Evolutionary conservation across 2,888 invertebrate species (phyloP), one percentile per base, ranked within the genome.

Genomic region (Rosalia funebris): DNA sequence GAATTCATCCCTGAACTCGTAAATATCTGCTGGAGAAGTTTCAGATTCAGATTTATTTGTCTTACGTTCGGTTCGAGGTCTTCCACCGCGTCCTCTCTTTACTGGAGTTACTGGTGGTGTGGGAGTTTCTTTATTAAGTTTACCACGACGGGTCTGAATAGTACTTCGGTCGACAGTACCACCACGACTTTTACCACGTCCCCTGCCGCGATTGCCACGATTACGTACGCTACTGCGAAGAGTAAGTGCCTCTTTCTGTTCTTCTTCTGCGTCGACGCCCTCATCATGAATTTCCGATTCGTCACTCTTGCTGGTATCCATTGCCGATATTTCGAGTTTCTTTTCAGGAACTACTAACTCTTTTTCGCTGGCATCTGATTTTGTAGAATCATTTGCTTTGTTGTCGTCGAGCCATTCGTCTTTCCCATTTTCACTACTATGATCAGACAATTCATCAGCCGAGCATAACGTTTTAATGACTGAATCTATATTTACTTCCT

Each of bases 1-100:
- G 2, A 93, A 92, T 78, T 95, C 95, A 76, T 95, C 95, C 69
- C 92, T 90, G 77, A 96, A 96, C 78, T 95, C 95, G 77, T 95
- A 96, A 1, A 96, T 87, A 75, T 95, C 95, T 7, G 91, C 88
- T 5, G 74, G 63, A 0, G 88, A 85, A 46, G 86, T 81, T 70
- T 87, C 87, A 69, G 83, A 86, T 66, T 84, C 87, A 7, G 82
- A 83, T 73, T 83, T 84, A 1, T 82, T 83, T 0, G 82, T 74
- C 78, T 86, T 87, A 66, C 86, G 84, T 68, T 87, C 87, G 10
- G 80, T 80, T 75, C 84, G 86, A 0, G 81, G 79, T 73, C 86
- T 80, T 1, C 86, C 84, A 14, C 85, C 82, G 48, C 77, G 68
- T 52, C 75, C 73, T 73, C 83, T 83, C 53, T 71, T 73, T 3